Conservation (phyloP, 2,113 vertebrate species). For the Myocastor coypus region DNA sequence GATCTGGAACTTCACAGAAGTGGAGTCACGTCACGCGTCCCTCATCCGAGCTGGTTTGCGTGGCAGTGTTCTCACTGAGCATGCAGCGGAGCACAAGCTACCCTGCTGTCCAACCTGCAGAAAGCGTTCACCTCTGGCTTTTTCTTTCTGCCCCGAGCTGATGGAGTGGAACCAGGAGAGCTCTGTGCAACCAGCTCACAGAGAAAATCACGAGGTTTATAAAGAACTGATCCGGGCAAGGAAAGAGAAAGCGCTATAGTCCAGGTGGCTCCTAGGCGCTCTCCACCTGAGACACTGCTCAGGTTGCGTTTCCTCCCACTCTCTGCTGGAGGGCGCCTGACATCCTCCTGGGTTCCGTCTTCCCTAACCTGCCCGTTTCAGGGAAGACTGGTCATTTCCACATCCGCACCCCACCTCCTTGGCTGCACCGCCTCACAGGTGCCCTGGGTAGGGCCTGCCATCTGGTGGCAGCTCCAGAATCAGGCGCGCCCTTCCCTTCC, state of each 20-base stretch:
- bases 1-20: background rate
- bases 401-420: background rate
- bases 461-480: conserved; percentile 31
- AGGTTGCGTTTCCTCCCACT: background rate
- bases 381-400: background rate
- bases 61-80: background rate
- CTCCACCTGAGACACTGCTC: background rate
- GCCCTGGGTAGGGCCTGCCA: conserved; percentile 21
- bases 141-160: background rate
- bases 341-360: background rate
- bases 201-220: background rate
- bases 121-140: background rate
- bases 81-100: background rate
- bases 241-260: background rate
- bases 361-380: background rate
- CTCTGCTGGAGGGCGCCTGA: background rate
- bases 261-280: no score
- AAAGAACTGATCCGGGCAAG: background rate
- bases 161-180: background rate
- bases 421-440: background rate
- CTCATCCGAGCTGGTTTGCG: background rate
- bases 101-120: background rate
- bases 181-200: background rate
- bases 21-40: background rate
- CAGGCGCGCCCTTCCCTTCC: background rate